Evolutionary conservation across 2,888 invertebrate species (phyloP), one percentile per base, ranked within the genome.

Genomic region (Cabera pusaria): DNA sequence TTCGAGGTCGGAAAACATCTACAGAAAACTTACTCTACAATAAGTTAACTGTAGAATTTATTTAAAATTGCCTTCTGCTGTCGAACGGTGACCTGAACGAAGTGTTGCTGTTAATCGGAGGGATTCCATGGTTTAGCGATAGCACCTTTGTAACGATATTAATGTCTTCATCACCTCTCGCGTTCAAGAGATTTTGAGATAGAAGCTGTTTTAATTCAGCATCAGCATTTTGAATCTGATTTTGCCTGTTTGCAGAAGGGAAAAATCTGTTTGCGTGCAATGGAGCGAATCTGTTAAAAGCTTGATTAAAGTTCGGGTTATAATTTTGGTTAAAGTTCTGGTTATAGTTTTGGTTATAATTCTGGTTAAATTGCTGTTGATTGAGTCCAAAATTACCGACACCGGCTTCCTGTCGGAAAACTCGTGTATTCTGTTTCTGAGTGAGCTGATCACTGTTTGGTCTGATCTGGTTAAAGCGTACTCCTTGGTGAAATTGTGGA

Each of bases 91-190:
- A 58, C 52, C 83, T 76, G 43, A 87, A 84, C 6, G 78, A 79
- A 9, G 88, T 64, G 35, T 76, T 72, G 37, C 78, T 79, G 46
- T 82, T 81, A 0, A 90, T 16, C 7, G 20, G 60, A 3, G 91
- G 64, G n/a, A 93, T 86, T 26, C 93, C 93, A 60, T 95, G 95
- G 74, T 96, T 95, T 35, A 95, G 79, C 4, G 95, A 94, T 59
- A 96, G 79, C 42, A 96, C 94, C 83, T 95, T 95, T 24, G 94
- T 93, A 17, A 96, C 94, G 59, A 96, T 94, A 68, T 94, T 95
- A 29, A 96, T 83, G 75, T 96, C 95, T 68, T 95, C 95, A 37
- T 92, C 91, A 46, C 83, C 84, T 52, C 91, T 90, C 22, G 84
- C 85, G 21, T 92, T 92, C 20, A 94, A 87, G 17, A 94, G 94